phyloP scores from a whole-genome alignment of 2,888 invertebrate genomes.

The Tromatobia lineatoria region DNA sequence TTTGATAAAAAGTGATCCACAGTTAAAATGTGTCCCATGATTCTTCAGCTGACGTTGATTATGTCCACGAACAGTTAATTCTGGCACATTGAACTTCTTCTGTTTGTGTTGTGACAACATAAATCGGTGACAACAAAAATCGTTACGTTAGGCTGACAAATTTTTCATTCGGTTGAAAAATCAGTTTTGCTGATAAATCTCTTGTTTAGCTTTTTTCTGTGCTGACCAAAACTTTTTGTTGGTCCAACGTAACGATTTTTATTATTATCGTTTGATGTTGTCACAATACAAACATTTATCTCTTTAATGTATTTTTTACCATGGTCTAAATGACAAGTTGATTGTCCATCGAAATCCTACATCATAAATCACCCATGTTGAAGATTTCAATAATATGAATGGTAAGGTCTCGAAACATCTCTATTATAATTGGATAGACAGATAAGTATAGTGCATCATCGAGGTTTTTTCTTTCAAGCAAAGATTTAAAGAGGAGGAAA shows the following conservation, averaged over 20 bases:
- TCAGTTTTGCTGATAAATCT: too few species aligned
- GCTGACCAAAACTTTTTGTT: too few species aligned
- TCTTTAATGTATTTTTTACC: neutral
- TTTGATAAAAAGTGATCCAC: too few species aligned
- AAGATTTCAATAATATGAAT: neutral
- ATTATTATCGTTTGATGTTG: too few species aligned
- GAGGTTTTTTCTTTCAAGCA: neutral
- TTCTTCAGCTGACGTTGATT: too few species aligned
- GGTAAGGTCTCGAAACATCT: neutral
- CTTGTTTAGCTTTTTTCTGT: too few species aligned
- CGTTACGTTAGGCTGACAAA: too few species aligned
- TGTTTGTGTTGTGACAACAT: neutral
- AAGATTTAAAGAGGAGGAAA: neutral
- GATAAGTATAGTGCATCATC: neutral
- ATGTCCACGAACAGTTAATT: neutral
- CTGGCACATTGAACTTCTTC: neutral
- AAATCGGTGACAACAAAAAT: neutral
- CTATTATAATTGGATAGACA: neutral
- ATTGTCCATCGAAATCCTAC: neutral
- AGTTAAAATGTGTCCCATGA: too few species aligned
- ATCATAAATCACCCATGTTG: neutral
- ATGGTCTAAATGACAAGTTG: neutral
- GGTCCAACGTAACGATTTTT: too few species aligned
- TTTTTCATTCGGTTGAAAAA: too few species aligned
- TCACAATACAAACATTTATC: too few species aligned